phyloP scores from a whole-genome alignment of 2,888 invertebrate species.

The Geotrupes spiniger region DNA sequence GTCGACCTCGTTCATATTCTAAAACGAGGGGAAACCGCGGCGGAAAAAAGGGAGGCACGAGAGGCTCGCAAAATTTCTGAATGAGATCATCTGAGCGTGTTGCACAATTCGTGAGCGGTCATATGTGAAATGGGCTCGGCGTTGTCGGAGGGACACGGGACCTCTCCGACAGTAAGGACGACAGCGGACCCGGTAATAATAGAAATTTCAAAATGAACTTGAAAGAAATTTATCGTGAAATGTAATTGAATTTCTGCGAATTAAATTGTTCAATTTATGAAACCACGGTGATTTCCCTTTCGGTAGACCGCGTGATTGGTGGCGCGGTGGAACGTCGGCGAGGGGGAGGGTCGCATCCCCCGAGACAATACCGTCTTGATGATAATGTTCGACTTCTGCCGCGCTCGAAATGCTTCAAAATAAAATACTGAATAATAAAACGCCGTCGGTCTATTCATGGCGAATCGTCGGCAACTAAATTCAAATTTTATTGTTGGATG shows the following conservation, averaged over 20 bases:
- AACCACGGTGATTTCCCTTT: slow-evolving; percentile 49
- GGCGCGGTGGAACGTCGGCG: slow-evolving; percentile 13
- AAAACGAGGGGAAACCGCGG: too few species aligned
- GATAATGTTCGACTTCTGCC: slow-evolving; percentile 24
- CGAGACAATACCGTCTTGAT: slow-evolving; percentile 37
- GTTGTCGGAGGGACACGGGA: slow-evolving; percentile 24
- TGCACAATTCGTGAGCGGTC: slow-evolving; percentile 63
- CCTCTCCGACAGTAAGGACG: slow-evolving; percentile 7
- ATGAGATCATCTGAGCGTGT: slow-evolving; percentile 65
- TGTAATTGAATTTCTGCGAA: slow-evolving; percentile 48
- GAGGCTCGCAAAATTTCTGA: slow-evolving; percentile 46
- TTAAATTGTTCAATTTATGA: slow-evolving; percentile 52
- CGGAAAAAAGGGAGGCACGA: slow-evolving; percentile 38
- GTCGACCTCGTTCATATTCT: too few species aligned
- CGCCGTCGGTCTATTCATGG: too few species aligned
- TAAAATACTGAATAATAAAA: neutral
- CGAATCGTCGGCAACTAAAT: too few species aligned
- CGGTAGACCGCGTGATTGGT: slow-evolving; percentile 40
- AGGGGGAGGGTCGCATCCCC: slow-evolving; percentile 15
- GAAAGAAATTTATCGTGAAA: slow-evolving; percentile 41
- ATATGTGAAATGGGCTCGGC: slow-evolving; percentile 62
- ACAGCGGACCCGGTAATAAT: slow-evolving; percentile 27
- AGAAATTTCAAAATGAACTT: slow-evolving; percentile 47
- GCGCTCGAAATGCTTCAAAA: slow-evolving; percentile 3
- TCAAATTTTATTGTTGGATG: too few species aligned